Base-by-base conservation (phyloP, 2,113 vertebrate species). In the Aix galericulata region DNA sequence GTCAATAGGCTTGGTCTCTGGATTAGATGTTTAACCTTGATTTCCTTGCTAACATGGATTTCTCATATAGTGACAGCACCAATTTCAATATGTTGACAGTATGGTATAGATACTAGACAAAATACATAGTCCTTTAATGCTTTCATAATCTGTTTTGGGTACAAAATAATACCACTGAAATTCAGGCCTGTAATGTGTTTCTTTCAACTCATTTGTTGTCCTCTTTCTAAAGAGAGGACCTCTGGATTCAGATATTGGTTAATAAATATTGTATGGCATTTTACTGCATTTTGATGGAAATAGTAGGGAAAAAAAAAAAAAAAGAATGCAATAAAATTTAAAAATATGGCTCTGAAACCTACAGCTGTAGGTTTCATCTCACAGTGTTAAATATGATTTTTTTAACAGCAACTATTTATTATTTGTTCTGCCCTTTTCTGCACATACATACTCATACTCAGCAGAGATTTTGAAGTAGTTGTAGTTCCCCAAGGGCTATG, bases 391-490 rank as follows among this genome's bases (percentile, higher is more conserved):
- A 89, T 84, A 66, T 68, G 21, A 55, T 78, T 89, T 94, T 94
- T 95, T 95, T 91, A 91, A 87, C 11, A 36, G 32, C 38, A 89
- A 50, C 86, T 86, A n/a, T 89, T 92, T 93, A 89, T 92, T 82
- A 66, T 82, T 89, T 71, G 68, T 29, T 67, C 71, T 94, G 67
- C 69, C 81, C 83, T 92, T 89, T 88, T 82, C 69, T 89, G 32
- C 69, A 75, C 66, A 48, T 27, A 36, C 2, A 0, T 73, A 29
- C 23, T 91, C 26, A 22, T 27, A 62, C 17, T 86, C 34, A 84
- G 89, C 63, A 46, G 81, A 75, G 76, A 71, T 93, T 91, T 58
- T 72, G 52, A 44, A 80, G 63, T 32, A 62, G 38, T 56, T 60
- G 40, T 64, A 68, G 69, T 58, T 76, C 36, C 48, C 71, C 18